Evolutionary conservation across 2,113 vertebrate species (phyloP).

Genomic region (Sterrhoptilus dennistouni): DNA sequence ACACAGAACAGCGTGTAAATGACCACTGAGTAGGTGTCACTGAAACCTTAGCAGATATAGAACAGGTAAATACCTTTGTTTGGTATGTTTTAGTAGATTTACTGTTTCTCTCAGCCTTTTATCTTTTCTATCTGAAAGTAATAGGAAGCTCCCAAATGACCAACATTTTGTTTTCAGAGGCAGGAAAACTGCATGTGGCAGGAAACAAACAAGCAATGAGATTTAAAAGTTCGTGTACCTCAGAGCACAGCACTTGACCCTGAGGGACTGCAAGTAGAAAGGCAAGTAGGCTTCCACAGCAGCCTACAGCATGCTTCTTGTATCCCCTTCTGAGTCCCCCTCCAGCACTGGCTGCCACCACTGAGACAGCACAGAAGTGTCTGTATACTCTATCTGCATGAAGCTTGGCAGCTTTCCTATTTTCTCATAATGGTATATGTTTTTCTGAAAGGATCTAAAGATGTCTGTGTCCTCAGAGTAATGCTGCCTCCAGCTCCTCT

Average conservation of each 20-base stretch:
- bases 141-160: slow-evolving; percentile 45
- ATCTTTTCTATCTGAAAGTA: slow-evolving; percentile 46
- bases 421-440: not conserved
- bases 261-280: not conserved
- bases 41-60: slow-evolving; percentile 59
- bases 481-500: not conserved
- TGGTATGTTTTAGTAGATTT: slow-evolving; percentile 15
- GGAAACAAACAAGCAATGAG: slow-evolving; percentile 29
- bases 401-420: slow-evolving; percentile 15
- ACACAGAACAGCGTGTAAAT: slow-evolving; percentile 37
- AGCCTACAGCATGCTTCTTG: not conserved
- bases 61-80: slow-evolving; percentile 48
- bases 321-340: not conserved
- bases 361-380: not conserved
- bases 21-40: slow-evolving; percentile 53
- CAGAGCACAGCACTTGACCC: not conserved
- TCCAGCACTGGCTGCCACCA: not conserved
- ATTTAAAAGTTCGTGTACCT: not conserved
- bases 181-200: slow-evolving; percentile 8
- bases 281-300: not conserved
- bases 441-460: not conserved
- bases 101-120: slow-evolving; percentile 29
- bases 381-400: not conserved
- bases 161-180: slow-evolving; percentile 36
- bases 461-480: not conserved